Evolutionary conservation across 2,113 vertebrate genomes (phyloP).

Genomic region (Pristiophorus japonicus): DNA sequence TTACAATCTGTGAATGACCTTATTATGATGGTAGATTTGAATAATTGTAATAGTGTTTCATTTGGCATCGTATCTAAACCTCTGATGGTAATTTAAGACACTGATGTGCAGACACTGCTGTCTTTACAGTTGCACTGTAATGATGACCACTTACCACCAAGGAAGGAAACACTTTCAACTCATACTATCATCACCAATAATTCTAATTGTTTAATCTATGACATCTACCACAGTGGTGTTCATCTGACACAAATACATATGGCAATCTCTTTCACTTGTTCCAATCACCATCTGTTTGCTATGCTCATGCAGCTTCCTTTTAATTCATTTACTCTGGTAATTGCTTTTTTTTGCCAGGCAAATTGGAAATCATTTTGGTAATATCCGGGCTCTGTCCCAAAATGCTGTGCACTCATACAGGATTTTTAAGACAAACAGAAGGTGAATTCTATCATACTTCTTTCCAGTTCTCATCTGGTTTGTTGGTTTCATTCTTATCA

Average conservation of each 20-base stretch:
- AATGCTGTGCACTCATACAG: not conserved
- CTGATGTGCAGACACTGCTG: not conserved
- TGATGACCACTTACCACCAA: not conserved
- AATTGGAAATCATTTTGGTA: not conserved
- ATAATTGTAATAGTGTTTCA: not conserved
- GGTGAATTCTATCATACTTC: not conserved
- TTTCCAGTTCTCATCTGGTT: not conserved
- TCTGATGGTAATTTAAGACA: not conserved
- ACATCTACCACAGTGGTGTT: not conserved
- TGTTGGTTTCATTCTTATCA: not conserved
- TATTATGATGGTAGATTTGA: not conserved
- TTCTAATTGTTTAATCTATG: not conserved
- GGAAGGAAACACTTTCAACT: not conserved
- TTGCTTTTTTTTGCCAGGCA: not conserved
- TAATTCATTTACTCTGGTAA: conserved; percentile 1
- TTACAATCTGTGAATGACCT: not conserved
- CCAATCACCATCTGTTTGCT: not conserved
- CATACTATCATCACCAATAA: not conserved
- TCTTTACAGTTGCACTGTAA: not conserved
- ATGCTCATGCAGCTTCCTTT: not conserved
- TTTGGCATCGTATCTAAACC: not conserved
- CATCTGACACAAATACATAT: not conserved
- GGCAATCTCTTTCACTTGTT: conserved; percentile 7
- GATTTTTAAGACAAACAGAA: not conserved
- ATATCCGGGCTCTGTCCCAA: not conserved